Conservation (phyloP, 2,888 invertebrate genomes). For the Slavum lentiscoides region DNA sequence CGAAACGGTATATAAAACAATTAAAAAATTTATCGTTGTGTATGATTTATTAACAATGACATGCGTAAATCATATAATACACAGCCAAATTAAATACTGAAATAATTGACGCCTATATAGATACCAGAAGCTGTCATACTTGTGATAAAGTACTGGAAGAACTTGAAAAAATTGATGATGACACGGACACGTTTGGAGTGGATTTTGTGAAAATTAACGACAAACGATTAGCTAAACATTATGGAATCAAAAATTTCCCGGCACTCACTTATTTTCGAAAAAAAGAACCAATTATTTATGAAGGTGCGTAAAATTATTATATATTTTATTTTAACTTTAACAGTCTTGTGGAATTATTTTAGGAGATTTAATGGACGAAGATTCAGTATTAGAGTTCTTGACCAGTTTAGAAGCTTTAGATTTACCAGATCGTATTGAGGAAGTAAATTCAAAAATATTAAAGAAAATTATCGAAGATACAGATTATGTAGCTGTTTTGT, state of each 20-base stretch:
- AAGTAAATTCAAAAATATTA: slow-evolving; percentile 88
- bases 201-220: slow-evolving; percentile 96
- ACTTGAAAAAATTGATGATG: slow-evolving; percentile 92
- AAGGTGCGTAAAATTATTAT: slow-evolving; percentile 67
- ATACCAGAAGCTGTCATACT: slow-evolving; percentile 88
- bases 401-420: slow-evolving; percentile 95
- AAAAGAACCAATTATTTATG: slow-evolving; percentile 94
- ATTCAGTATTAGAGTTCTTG: slow-evolving; percentile 88
- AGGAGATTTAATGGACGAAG: slow-evolving; percentile 95
- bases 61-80: no score
- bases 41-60: no score
- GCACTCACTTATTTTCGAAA: slow-evolving; percentile 96
- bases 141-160: slow-evolving; percentile 89
- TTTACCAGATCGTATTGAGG: slow-evolving; percentile 91
- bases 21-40: no score
- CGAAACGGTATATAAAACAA: no score
- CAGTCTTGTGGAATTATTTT: slow-evolving; percentile 53
- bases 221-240: slow-evolving; percentile 92
- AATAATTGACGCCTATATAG: slow-evolving; percentile 62
- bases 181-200: slow-evolving; percentile 91
- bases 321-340: not conserved
- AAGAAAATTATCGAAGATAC: slow-evolving; percentile 89
- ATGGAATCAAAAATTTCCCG: slow-evolving; percentile 94
- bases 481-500: slow-evolving; percentile 87
- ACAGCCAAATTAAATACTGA: no score